Evolutionary conservation across 1,140 invertebrate species (phyloP).

Genomic region (Cepaea nemoralis): DNA sequence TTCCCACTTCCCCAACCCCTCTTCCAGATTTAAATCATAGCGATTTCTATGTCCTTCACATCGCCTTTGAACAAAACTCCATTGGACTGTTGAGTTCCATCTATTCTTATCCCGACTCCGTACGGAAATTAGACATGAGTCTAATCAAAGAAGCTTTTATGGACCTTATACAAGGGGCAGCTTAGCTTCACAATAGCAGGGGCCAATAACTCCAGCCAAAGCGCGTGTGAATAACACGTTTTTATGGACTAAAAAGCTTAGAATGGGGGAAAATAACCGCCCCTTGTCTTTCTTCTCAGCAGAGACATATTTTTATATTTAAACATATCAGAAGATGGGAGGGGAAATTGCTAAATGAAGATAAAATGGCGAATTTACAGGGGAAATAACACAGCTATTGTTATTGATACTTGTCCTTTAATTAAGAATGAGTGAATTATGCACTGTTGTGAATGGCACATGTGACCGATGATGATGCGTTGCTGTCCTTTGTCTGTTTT

Average conservation of each 20-base stretch:
- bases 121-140: slow-evolving; percentile 4
- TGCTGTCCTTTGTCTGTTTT: too few species aligned
- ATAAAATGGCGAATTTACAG: too few species aligned
- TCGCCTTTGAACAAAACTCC: background rate
- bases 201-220: background rate
- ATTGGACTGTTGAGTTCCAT: background rate
- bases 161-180: background rate
- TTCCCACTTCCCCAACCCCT: background rate
- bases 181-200: background rate
- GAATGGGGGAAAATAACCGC: too few species aligned
- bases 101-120: background rate
- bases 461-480: too few species aligned
- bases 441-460: too few species aligned
- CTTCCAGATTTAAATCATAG: background rate
- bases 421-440: too few species aligned
- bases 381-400: too few species aligned
- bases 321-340: too few species aligned
- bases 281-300: too few species aligned
- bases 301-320: too few species aligned
- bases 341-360: too few species aligned
- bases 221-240: slow-evolving; percentile 1
- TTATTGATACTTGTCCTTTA: too few species aligned
- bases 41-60: background rate
- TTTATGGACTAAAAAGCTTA: background rate
- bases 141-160: slow-evolving; percentile 13